Percentiles rank a stretch among this genome's conserved stretches.
Conservation (phyloP, 2,888 invertebrate genomes). For the Pyrochroa serraticornis region DNA sequence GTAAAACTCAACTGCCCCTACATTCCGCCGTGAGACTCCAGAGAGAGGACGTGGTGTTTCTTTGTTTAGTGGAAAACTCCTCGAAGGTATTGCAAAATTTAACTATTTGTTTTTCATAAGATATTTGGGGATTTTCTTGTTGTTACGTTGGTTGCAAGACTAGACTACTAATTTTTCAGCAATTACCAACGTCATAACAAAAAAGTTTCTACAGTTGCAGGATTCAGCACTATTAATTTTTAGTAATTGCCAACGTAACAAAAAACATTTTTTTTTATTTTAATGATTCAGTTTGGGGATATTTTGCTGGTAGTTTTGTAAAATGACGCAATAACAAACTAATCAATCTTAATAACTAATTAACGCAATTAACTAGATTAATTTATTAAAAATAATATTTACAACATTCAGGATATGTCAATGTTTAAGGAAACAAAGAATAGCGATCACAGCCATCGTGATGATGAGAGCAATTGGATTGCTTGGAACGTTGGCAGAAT, state of each 20-base stretch:
- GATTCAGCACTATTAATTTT: not conserved
- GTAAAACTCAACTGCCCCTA: conserved; percentile 85
- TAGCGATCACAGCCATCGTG: conserved; percentile 13
- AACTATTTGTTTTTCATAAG: not conserved
- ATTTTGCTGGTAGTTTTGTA: not conserved
- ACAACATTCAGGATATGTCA: not conserved
- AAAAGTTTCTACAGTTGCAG: too few species aligned
- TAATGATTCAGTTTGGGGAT: not conserved
- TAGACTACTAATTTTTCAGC: too few species aligned
- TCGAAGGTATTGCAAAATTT: conserved; percentile 71
- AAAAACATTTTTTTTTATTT: not conserved
- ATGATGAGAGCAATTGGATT: not conserved
- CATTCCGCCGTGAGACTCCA: conserved; percentile 87
- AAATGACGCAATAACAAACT: too few species aligned
- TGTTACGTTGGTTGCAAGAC: conserved; percentile 1
- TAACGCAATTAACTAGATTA: not conserved
- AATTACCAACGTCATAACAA: too few species aligned
- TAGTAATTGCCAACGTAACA: not conserved
- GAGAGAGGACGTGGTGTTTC: conserved; percentile 93
- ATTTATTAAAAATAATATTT: not conserved
- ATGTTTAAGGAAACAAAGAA: not conserved
- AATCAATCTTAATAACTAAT: too few species aligned
- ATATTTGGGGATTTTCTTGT: not conserved
- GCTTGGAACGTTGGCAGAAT: conserved; percentile 50
- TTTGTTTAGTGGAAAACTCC: conserved; percentile 90